Conservation (phyloP, 2,797 vertebrate genomes). For the Sorex maritimensis region DNA sequence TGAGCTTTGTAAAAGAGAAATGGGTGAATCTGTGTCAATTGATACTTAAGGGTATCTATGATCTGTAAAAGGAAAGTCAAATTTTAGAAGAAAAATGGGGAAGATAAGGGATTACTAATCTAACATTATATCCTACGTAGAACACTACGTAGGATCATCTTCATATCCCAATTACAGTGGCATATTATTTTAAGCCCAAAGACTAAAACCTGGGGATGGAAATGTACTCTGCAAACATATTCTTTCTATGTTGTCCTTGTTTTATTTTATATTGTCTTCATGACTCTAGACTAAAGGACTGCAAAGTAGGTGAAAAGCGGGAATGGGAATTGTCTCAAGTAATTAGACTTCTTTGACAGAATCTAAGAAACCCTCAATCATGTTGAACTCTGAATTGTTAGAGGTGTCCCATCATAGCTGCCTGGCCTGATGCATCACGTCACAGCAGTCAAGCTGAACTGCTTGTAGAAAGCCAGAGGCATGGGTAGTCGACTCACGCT, state of each 20-base stretch:
- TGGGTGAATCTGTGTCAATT: neutral
- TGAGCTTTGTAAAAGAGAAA: neutral
- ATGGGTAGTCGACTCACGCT: neutral
- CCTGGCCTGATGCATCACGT: neutral
- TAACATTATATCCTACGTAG: neutral
- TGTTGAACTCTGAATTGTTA: slow-evolving; percentile 10
- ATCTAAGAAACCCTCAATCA: slow-evolving; percentile 35
- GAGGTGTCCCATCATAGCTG: neutral
- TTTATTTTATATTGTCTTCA: slow-evolving; percentile 40
- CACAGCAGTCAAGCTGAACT: slow-evolving; percentile 24
- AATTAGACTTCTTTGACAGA: slow-evolving; percentile 40
- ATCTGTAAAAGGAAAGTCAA: slow-evolving; percentile 38
- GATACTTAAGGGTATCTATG: neutral
- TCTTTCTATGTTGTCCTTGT: slow-evolving; percentile 37
- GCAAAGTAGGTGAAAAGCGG: neutral
- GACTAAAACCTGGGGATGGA: slow-evolving; percentile 4
- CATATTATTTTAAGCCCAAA: neutral
- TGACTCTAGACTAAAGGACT: slow-evolving; percentile 15
- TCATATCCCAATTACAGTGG: neutral
- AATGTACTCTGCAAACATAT: neutral
- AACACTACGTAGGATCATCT: neutral
- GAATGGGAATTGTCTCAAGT: neutral
- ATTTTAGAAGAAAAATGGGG: neutral
- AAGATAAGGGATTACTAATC: slow-evolving; percentile 3
- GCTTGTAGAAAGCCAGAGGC: neutral